Evolutionary conservation across 2,113 vertebrate genomes (phyloP).

Genomic region (Suncus etruscus): DNA sequence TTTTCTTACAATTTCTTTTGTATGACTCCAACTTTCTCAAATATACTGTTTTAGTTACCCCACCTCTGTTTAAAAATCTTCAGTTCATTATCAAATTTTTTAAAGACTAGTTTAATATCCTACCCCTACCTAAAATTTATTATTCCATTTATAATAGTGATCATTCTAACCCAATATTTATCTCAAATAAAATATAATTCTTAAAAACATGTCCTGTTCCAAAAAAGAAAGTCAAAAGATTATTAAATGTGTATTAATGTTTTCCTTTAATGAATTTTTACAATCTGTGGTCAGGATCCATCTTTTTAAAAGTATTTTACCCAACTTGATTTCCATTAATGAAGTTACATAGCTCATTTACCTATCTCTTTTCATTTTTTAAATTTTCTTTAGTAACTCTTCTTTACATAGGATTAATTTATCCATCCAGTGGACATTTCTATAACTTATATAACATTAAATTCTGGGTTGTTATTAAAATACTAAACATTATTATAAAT

Average conservation of each 20-base stretch:
- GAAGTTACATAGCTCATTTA: neutral
- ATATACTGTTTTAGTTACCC: neutral
- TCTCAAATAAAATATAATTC: neutral
- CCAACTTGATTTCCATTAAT: neutral
- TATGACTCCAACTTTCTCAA: neutral
- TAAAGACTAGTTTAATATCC: slow-evolving; percentile 16
- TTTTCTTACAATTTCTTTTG: neutral
- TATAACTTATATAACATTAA: neutral
- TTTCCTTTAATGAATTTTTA: neutral
- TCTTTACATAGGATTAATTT: neutral
- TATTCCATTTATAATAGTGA: neutral
- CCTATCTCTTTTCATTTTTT: neutral
- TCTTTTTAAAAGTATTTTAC: neutral
- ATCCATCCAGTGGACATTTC: neutral
- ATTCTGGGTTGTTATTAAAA: neutral
- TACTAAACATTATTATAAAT: rapidly evolving
- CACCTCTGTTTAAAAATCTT: neutral
- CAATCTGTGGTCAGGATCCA: neutral
- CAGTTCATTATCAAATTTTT: slow-evolving; percentile 9
- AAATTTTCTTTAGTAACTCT: neutral
- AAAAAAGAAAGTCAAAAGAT: slow-evolving; percentile 18
- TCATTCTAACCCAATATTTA: neutral
- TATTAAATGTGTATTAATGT: neutral
- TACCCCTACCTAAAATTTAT: slow-evolving; percentile 8
- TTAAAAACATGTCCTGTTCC: neutral